Percentiles rank a stretch among this genome's conserved stretches.
phyloP scores from a whole-genome alignment of 1,140 invertebrate genomes.

The Cyclina sinensis region DNA sequence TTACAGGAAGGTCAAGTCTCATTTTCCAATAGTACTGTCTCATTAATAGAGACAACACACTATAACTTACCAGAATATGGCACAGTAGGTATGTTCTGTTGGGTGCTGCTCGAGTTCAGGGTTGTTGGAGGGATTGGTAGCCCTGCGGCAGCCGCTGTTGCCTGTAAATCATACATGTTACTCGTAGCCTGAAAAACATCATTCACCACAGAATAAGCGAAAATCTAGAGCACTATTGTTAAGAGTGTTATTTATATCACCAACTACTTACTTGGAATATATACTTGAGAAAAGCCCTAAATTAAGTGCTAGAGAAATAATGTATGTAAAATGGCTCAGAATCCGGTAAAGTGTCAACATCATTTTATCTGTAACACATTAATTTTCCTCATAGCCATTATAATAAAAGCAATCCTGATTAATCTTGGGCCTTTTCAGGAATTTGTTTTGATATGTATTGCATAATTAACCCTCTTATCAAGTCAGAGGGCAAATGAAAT shows the following conservation, averaged over 20 bases:
- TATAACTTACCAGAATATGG: constrained; percentile 91
- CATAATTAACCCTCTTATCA: too few relatives aligned
- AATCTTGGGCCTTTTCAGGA: too few relatives aligned
- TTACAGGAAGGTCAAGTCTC: too few relatives aligned
- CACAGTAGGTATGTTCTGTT: constrained; percentile 56
- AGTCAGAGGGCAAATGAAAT: too few relatives aligned
- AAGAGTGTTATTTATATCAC: too few relatives aligned
- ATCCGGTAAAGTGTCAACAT: constrained; percentile 43
- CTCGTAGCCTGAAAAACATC: constrained; percentile 42
- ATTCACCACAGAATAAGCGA: background rate
- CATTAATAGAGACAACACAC: too few relatives aligned
- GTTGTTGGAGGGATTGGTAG: constrained; percentile 53
- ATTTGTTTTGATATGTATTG: too few relatives aligned
- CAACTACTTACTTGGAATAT: too few relatives aligned
- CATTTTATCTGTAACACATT: background rate
- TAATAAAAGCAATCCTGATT: background rate
- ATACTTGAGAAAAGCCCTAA: too few relatives aligned
- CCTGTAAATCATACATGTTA: constrained; percentile 56
- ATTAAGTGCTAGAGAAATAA: too few relatives aligned
- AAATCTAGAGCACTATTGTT: too few relatives aligned
- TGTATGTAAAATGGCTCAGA: constrained; percentile 31
- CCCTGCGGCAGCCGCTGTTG: constrained; percentile 34
- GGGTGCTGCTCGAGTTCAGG: constrained; percentile 46
- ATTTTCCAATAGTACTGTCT: too few relatives aligned
- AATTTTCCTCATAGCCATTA: constrained; percentile 25